Percentiles rank a stretch among this genome's conserved stretches.
phyloP scores from a whole-genome alignment of 2,888 invertebrate genomes.

The Iselma pallidipennis region DNA sequence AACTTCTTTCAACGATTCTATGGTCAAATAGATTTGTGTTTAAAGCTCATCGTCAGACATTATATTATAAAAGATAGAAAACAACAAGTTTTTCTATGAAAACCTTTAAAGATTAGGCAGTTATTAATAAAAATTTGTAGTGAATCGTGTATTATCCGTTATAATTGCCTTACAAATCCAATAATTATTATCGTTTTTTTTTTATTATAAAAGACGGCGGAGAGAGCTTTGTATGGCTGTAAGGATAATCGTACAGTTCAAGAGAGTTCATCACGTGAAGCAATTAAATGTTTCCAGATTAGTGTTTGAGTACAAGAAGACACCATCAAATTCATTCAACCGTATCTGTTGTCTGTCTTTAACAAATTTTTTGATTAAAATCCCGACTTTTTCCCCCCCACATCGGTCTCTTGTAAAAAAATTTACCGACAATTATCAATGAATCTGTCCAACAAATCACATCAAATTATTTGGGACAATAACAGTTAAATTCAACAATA shows the following conservation, averaged over 20 bases:
- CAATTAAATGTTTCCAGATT: slow-evolving; percentile 32
- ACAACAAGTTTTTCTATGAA: too few relatives aligned
- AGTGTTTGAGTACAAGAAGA: slow-evolving; percentile 1
- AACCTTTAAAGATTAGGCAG: too few relatives aligned
- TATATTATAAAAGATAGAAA: too few relatives aligned
- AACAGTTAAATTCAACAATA: too few relatives aligned
- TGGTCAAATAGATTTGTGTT: too few relatives aligned
- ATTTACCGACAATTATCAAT: neutral
- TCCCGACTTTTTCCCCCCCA: too few relatives aligned
- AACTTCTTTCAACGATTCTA: too few relatives aligned
- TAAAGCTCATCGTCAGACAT: too few relatives aligned
- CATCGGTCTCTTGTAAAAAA: too few relatives aligned
- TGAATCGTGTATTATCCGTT: neutral
- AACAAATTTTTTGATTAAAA: slow-evolving; percentile 1
- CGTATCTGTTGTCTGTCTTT: neutral
- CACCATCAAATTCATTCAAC: neutral
- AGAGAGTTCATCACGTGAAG: slow-evolving; percentile 25
- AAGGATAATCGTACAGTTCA: neutral
- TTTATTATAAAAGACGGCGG: neutral
- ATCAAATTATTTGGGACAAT: neutral
- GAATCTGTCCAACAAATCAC: neutral
- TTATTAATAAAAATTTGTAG: too few relatives aligned
- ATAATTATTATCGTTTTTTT: neutral
- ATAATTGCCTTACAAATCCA: neutral
- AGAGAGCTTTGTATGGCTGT: neutral